Evolutionary conservation across 2,888 invertebrate species (phyloP).

Genomic region (Drosophila koepferae): DNA sequence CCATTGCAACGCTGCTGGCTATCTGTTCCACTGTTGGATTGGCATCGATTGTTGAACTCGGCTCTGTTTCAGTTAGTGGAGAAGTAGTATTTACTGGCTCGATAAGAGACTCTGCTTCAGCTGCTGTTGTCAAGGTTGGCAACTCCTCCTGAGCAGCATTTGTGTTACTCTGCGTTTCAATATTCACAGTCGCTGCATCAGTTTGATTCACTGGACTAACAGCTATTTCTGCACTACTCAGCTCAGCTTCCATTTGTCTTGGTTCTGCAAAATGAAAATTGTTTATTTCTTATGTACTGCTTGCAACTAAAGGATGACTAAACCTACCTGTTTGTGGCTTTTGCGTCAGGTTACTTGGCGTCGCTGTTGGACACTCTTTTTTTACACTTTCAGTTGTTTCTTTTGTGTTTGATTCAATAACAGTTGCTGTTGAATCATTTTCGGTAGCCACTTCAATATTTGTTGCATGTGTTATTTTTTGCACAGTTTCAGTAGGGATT

Average conservation of each 20-base stretch:
- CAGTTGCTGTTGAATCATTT: conserved; percentile 9
- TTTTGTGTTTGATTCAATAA: not conserved
- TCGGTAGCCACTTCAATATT: not conserved
- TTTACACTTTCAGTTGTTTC: conserved; percentile 11
- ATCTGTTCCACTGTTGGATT: not conserved
- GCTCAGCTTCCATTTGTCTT: not conserved
- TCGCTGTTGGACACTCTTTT: not conserved
- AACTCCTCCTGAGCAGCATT: not conserved
- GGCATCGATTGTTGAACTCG: not conserved
- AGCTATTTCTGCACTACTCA: not conserved
- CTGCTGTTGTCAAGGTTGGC: not conserved
- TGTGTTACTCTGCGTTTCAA: not conserved
- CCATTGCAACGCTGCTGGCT: not conserved
- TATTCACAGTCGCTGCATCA: not conserved
- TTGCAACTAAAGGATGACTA: not conserved
- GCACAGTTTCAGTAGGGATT: conserved; percentile 6
- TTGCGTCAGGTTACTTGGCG: not conserved
- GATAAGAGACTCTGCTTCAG: not conserved
- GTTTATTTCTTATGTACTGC: not conserved
- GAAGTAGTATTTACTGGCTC: not conserved
- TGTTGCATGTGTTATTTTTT: not conserved
- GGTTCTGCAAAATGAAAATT: not conserved
- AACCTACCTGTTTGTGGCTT: conserved; percentile 41
- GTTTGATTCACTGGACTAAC: not conserved
- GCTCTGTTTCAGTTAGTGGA: not conserved